phyloP scores from a whole-genome alignment of 2,888 invertebrate species.

The Papilio gigon region DNA sequence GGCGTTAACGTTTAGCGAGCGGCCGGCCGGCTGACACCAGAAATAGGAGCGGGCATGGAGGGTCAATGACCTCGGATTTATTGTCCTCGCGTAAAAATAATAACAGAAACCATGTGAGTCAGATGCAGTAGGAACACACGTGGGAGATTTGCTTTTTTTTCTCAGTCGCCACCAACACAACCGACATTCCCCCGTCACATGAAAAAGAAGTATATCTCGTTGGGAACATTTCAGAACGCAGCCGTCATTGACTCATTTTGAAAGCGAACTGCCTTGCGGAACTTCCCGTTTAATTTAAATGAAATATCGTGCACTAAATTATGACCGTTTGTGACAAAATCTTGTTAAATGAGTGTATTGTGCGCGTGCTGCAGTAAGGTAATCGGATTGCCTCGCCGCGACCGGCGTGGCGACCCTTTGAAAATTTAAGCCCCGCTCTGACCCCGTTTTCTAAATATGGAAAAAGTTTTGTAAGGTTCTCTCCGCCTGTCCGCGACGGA shows the following conservation, averaged over 20 bases:
- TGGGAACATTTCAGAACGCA: conserved; percentile 11
- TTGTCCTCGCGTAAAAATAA: conserved; percentile 69
- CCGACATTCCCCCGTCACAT: conserved; percentile 38
- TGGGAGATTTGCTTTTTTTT: conserved; percentile 52
- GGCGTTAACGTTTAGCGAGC: conserved; percentile 47
- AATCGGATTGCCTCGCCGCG: conserved; percentile 68
- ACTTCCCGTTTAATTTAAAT: conserved; percentile 8
- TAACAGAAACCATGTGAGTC: conserved; percentile 52
- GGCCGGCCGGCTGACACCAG: conserved; percentile 50
- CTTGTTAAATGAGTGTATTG: conserved; percentile 53
- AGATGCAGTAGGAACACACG: conserved; percentile 58
- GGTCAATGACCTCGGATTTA: conserved; percentile 64
- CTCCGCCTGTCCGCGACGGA: conserved; percentile 52
- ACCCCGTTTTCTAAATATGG: conserved; percentile 78
- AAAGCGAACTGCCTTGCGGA: not conserved
- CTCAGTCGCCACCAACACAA: conserved; percentile 42
- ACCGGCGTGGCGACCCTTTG: conserved; percentile 55
- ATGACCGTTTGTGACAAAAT: conserved; percentile 27
- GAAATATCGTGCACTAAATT: conserved; percentile 16
- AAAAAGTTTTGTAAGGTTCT: conserved; percentile 68
- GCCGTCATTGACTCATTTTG: conserved; percentile 13
- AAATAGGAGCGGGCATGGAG: conserved; percentile 53
- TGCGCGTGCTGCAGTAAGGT: conserved; percentile 56
- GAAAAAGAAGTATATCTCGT: conserved; percentile 27
- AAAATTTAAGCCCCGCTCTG: conserved; percentile 66